Conservation (phyloP, 2,113 vertebrate species). For the Dicrurus megarhynchus region DNA sequence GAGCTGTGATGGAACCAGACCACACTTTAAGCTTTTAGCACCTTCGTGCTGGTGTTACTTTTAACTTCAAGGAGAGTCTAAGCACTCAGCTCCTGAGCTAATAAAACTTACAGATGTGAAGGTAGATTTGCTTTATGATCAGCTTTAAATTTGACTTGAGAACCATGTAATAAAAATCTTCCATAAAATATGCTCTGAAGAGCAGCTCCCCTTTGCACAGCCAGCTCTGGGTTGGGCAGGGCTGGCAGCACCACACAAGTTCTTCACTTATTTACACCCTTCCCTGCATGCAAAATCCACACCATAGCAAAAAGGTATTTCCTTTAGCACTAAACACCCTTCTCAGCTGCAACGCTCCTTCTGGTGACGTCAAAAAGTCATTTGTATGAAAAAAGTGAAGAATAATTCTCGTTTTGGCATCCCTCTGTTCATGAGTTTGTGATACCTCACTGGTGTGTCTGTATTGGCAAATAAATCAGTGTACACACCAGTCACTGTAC, state of each 20-base stretch:
- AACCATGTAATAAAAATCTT: not conserved
- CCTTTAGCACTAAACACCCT: not conserved
- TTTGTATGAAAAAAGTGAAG: not conserved
- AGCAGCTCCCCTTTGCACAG: not conserved
- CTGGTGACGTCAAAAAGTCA: not conserved
- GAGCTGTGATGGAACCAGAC: not conserved
- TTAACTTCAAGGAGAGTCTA: not conserved
- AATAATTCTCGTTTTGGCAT: rapidly evolving
- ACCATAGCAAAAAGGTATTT: not conserved
- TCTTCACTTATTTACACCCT: not conserved
- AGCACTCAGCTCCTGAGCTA: not conserved
- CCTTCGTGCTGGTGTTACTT: not conserved
- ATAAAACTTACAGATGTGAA: not conserved
- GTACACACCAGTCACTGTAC: not conserved
- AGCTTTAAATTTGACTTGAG: not conserved
- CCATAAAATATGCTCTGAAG: not conserved
- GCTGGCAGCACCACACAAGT: not conserved
- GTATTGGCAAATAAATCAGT: not conserved
- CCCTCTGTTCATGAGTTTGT: not conserved
- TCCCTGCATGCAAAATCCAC: not conserved
- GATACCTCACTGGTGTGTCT: not conserved
- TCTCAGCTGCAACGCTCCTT: not conserved
- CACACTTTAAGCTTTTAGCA: not conserved
- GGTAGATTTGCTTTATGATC: not conserved
- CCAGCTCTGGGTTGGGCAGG: not conserved